phyloP scores from a whole-genome alignment of 2,888 invertebrate species.

The Acanthosepion lycidas region DNA sequence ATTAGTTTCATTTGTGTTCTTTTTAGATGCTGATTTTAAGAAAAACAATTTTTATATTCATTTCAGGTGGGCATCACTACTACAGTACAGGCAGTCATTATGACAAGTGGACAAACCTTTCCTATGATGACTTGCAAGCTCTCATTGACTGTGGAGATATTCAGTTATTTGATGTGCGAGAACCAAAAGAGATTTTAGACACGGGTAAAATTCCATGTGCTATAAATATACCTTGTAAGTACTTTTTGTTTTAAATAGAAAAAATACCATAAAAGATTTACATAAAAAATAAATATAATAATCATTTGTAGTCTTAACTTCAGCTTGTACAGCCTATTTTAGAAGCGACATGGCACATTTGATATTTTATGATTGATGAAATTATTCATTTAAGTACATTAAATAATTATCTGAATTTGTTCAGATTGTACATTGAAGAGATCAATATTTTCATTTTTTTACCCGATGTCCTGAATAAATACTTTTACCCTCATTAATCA shows the following conservation, averaged over 20 bases:
- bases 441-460: too few relatives aligned
- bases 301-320: too few relatives aligned
- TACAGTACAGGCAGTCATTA: slow-evolving; percentile 6
- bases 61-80: neutral
- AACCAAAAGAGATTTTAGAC: slow-evolving; percentile 66
- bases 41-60: neutral
- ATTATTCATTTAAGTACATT: too few relatives aligned
- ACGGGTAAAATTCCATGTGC: slow-evolving; percentile 68
- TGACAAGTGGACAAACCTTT: slow-evolving; percentile 41
- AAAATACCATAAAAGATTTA: neutral
- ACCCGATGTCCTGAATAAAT: too few relatives aligned
- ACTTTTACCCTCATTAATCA: too few relatives aligned
- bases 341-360: too few relatives aligned
- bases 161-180: slow-evolving; percentile 71
- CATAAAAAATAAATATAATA: neutral
- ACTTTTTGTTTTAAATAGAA: neutral
- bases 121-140: slow-evolving; percentile 12
- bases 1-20: too few relatives aligned
- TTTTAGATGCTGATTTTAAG: neutral
- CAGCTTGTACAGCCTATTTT: too few relatives aligned
- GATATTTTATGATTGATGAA: too few relatives aligned
- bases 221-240: slow-evolving; percentile 71
- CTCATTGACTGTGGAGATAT: slow-evolving; percentile 54
- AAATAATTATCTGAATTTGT: too few relatives aligned
- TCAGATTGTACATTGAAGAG: too few relatives aligned